These are phyloP conservation scores for Sebastiscus albofasciatus DNA, from an alignment of 2,797 vertebrate species.

Conservation along the genomic window DNA sequence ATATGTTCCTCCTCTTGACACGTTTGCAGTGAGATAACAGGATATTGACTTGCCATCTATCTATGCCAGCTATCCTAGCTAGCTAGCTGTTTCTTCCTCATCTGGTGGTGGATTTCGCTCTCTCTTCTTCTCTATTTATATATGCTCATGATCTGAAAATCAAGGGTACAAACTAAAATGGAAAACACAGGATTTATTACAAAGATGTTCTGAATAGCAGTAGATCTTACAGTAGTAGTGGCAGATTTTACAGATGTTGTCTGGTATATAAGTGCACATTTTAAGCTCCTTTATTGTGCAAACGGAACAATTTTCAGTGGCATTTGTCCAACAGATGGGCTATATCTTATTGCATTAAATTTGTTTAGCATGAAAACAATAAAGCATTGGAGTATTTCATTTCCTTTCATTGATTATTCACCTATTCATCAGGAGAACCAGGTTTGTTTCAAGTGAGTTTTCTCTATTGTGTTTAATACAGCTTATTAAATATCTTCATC, in stretches of 20 bases:
- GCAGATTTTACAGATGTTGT: background rate
- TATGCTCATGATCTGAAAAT: background rate
- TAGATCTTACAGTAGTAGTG: background rate
- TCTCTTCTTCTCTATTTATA: background rate
- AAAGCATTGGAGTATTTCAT: accelerated
- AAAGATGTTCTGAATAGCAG: background rate
- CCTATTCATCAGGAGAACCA: background rate
- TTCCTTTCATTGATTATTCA: background rate
- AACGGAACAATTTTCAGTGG: background rate
- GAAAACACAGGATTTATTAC: background rate
- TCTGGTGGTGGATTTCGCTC: background rate
- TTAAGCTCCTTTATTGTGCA: background rate
- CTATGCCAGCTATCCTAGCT: background rate
- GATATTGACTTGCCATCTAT: background rate
- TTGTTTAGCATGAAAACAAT: background rate
- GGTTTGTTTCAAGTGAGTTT: background rate
- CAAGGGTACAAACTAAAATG: background rate
- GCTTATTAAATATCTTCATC: background rate
- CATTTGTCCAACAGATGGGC: background rate
- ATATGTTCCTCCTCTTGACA: background rate
- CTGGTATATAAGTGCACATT: background rate
- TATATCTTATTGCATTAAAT: background rate
- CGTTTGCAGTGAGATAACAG: background rate
- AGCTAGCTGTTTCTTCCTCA: background rate
- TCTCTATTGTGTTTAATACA: background rate